These are phyloP conservation scores for Hydriomena furcata DNA, from an alignment of 2,888 invertebrate species.

Conservation along the genomic window DNA sequence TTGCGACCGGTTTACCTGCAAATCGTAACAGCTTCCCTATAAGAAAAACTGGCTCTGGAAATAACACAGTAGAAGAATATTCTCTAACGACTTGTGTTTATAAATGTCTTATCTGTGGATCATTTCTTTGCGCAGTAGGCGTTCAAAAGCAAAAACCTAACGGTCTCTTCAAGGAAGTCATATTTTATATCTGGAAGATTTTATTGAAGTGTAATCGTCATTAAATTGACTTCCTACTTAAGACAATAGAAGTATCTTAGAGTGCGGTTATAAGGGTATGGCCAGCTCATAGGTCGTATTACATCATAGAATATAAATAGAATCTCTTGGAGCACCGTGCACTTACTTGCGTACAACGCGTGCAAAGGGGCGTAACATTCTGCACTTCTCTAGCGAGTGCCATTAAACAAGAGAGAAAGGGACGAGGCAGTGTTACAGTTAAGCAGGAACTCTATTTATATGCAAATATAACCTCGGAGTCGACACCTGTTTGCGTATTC, in stretches of 20 bases:
- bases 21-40: conserved; percentile 61
- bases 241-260: conserved; percentile 50
- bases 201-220: conserved; percentile 38
- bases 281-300: conserved; percentile 62
- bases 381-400: conserved; percentile 66
- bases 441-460: conserved; percentile 84
- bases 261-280: conserved; percentile 48
- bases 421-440: conserved; percentile 79
- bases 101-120: conserved; percentile 39
- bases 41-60: conserved; percentile 57
- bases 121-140: conserved; percentile 29
- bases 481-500: conserved; percentile 84
- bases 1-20: conserved; percentile 57
- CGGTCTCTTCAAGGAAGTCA: conserved; percentile 37
- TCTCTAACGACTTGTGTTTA: conserved; percentile 46
- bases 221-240: conserved; percentile 41
- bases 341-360: conserved; percentile 65
- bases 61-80: conserved; percentile 45
- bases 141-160: conserved; percentile 34
- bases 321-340: conserved; percentile 73
- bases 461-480: conserved; percentile 82
- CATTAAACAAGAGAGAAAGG: conserved; percentile 67
- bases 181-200: conserved; percentile 35
- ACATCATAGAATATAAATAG: conserved; percentile 79
- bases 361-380: conserved; percentile 70